Base-by-base conservation (phyloP, 2,113 vertebrate genomes). In the Ochotona princeps region DNA sequence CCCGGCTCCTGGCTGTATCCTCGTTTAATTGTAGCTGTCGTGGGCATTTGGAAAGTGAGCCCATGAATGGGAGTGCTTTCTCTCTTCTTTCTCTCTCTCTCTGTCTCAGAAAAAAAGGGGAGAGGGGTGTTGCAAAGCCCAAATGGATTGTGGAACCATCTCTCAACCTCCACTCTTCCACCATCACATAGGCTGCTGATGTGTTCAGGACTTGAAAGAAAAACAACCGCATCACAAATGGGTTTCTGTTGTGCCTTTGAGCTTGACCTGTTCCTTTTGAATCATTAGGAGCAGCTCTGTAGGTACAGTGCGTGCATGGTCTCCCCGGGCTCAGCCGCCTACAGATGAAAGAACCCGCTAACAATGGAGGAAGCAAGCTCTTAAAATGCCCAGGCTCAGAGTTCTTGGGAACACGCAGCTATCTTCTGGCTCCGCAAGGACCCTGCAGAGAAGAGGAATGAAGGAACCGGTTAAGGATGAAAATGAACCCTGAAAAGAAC, bases 201-300 rank as follows among this genome's bases (percentile, higher is more conserved):
- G 65, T 92, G 84, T 91, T 94, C 83, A 95, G 91, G 87, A 87
- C 89, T 67, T 95, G 90, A 93, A 92, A 95, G 92, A 90, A 94
- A 96, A 96, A 95, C 93, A 92, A 89, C 47, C 83, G 94, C 83
- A 54, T 93, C 67, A 91, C 83, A 92, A 93, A 97, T 94, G 74
- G 92, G 96, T 96, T 97, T 97, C 95, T 97, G 89, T 94, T 87
- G 89, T 67, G 83, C 88, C 91, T 96, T 79, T 82, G 95, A 94
- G 92, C 83, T 81, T 14, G 5, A 87, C 91, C 86, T 78, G 90
- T 51, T 91, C 91, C 83, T 90, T 78, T 83, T 96, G 95, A 97
- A 87, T 96, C 96, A 97, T 74, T 82, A 57, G 73, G 67, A 78
- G 84, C 93, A 28, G 51, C 65, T 94, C 83, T 9, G 11, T 15